Evolutionary conservation across 2,888 invertebrate genomes (phyloP), one percentile per base, ranked within the genome.

Genomic region (Elaeidobius kamerunicus): DNA sequence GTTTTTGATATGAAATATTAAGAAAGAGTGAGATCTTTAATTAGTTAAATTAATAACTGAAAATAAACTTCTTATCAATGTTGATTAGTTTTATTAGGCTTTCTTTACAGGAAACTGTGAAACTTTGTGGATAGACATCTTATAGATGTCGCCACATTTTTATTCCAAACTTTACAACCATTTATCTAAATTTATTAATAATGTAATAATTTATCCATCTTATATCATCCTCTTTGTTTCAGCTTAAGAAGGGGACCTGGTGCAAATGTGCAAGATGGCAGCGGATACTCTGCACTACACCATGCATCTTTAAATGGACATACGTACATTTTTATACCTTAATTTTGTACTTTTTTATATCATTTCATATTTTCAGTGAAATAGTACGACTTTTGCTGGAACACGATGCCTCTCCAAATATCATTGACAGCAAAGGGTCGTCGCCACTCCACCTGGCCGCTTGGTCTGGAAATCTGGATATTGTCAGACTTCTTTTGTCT

Each of bases 301-400:
- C 92, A 94, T 75, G 94, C 96, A 46, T 87, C 94, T 59, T 81
- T 96, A 56, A 91, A 94, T 73, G 92, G 94, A 6, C 94, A 95
- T 75, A 86, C 81, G 94, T 93, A 79, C 80, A 81, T 76, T 45
- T 19, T 15, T 23, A 16, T 12, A 34, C 34, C 15, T 34, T 2
- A 14, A 34, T 34, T 34, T 34, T 34, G n/a, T 12, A 34, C 14
- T 2, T 32, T 52, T 47, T 55, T 58, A 54, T 2, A 7, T 15
- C n/a, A n/a, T n/a, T n/a, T 36, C 14, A 16, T 28, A 18, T 34
- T 69, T 70, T 18, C 75, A 92, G 91, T 71, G 89, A 91, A 58
- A 88, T 94, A 67, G 94, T 95, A 46, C 82, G 84, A 61, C 73
- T 91, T 46, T 77, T 96, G 55, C 78, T 96, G 61, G 82, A 85